These are phyloP conservation scores for Gryllus longicercus DNA, from an alignment of 2,888 invertebrate species.

Conservation along the genomic window DNA sequence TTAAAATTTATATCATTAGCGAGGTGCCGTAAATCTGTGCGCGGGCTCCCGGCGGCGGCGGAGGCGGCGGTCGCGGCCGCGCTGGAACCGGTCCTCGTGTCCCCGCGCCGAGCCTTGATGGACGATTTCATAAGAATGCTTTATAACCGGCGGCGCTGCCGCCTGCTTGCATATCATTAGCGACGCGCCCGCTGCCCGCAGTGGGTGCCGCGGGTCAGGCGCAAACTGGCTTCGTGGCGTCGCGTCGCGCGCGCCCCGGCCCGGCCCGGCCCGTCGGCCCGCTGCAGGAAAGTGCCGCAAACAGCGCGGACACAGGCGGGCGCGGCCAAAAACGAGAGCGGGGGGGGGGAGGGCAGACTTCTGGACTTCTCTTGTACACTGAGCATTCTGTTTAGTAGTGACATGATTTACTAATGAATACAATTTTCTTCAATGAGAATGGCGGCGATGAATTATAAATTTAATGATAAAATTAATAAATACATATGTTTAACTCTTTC, in stretches of 20 bases:
- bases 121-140: conserved; percentile 17
- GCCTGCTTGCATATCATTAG: neutral
- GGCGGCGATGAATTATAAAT: too few species aligned
- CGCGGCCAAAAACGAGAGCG: too few species aligned
- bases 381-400: too few species aligned
- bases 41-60: neutral
- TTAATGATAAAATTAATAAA: too few species aligned
- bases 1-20: conserved; percentile 17
- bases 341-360: too few species aligned
- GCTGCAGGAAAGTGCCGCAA: too few species aligned
- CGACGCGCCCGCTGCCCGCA: neutral
- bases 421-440: too few species aligned
- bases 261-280: too few species aligned
- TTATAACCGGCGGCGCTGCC: neutral
- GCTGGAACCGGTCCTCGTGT: neutral
- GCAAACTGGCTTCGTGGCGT: neutral
- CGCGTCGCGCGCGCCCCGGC: neutral
- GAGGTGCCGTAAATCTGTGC: neutral
- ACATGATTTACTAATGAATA: too few species aligned
- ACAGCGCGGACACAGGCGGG: too few species aligned
- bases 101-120: neutral
- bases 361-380: too few species aligned
- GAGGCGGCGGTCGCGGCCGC: neutral
- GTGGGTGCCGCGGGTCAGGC: neutral
- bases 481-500: too few species aligned